Conservation (phyloP, 1,140 invertebrate species). For the Ostrea denselamellosa region DNA sequence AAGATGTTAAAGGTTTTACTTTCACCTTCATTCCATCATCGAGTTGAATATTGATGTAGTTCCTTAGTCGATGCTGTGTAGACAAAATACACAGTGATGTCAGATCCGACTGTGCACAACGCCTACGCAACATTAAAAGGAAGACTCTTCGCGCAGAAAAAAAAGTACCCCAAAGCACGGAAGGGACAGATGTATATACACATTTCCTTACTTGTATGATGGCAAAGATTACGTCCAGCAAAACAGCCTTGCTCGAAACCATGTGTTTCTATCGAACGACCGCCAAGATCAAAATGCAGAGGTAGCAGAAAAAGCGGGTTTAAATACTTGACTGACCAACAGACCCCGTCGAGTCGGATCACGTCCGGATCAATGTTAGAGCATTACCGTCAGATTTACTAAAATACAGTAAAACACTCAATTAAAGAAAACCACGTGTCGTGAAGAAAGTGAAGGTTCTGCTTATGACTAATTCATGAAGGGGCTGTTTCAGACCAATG, state of each 20-base stretch:
- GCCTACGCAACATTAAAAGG: slow-evolving; percentile 25
- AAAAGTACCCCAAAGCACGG: not conserved
- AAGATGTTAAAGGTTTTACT: too few relatives aligned
- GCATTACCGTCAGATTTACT: slow-evolving; percentile 8
- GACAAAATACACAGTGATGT: slow-evolving; percentile 37
- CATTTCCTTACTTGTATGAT: not conserved
- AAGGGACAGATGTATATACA: not conserved
- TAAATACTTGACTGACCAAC: slow-evolving; percentile 5
- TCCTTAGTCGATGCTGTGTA: slow-evolving; percentile 18
- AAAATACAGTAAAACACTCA: not conserved
- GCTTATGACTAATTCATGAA: slow-evolving; percentile 16
- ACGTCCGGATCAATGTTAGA: not conserved
- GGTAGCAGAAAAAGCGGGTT: slow-evolving; percentile 1
- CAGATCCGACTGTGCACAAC: slow-evolving; percentile 36
- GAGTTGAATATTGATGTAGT: not conserved
- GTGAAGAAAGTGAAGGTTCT: not conserved
- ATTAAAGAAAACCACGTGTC: slow-evolving; percentile 25
- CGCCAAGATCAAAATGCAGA: not conserved
- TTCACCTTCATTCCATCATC: too few relatives aligned
- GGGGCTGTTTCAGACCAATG: not conserved
- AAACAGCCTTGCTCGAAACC: not conserved
- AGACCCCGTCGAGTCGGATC: not conserved
- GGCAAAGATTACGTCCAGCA: not conserved
- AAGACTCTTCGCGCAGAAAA: slow-evolving; percentile 3
- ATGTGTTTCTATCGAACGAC: not conserved